Percentiles rank a stretch among this genome's conserved stretches.
phyloP scores from a whole-genome alignment of 2,113 vertebrate species.

The Crypturellus undulatus region DNA sequence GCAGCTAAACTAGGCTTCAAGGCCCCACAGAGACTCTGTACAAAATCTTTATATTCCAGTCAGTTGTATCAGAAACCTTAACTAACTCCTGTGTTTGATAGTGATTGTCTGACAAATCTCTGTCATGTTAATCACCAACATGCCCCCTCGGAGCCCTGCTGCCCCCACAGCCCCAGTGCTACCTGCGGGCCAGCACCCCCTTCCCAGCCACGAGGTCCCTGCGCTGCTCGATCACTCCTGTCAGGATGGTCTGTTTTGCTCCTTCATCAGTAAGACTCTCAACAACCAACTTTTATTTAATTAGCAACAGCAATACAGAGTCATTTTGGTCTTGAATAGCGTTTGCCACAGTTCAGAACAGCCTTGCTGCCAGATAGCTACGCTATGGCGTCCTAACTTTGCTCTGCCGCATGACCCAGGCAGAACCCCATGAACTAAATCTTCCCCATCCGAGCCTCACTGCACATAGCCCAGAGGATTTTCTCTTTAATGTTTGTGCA shows the following conservation, averaged over 20 bases:
- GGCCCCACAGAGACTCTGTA: background rate
- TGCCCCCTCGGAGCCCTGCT: background rate
- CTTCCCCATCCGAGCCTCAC: background rate
- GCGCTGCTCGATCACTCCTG: background rate
- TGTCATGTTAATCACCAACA: background rate
- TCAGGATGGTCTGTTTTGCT: background rate
- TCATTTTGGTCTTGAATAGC: background rate
- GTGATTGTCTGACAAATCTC: background rate
- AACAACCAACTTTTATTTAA: background rate
- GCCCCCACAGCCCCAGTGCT: background rate
- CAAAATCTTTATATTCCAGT: background rate
- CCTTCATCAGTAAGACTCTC: background rate
- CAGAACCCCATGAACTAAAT: background rate
- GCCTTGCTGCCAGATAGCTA: background rate
- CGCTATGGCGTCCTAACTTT: background rate
- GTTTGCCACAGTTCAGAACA: background rate
- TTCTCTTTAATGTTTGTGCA: constrained; percentile 14
- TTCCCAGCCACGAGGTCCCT: background rate
- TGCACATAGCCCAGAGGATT: constrained; percentile 20
- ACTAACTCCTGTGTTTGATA: background rate
- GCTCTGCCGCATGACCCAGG: background rate
- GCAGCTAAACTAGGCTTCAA: background rate
- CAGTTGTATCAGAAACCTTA: background rate
- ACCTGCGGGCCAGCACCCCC: background rate
- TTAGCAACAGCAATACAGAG: background rate